Base-by-base conservation (phyloP, 1,140 invertebrate species). In the Mya arenaria region DNA sequence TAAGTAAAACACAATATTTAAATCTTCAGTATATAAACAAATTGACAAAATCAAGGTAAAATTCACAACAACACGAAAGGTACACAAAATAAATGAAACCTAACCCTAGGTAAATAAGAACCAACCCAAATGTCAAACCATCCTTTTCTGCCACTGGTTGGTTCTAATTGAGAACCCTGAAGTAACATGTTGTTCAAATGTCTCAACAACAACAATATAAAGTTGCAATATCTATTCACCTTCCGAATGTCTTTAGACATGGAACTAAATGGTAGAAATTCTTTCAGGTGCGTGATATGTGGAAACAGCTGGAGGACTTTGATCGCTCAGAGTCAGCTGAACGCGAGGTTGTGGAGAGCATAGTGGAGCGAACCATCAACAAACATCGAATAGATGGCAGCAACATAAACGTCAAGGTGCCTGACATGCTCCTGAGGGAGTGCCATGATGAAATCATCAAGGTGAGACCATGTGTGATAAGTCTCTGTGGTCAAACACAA, bases 371-470 rank as follows among this genome's bases (percentile, higher is more conserved):
- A 39, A 85, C 83, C 13, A 48, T 87, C 28, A 83, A 86, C 28
- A 87, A 86, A 36, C 84, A 85, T 60, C 75, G 66, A 48, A 74
- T 91, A 39, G 87, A 89, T 84, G 88, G 86, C 17, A 75, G 75
- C 36, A 79, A 86, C 13, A 84, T 91, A 28, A 87, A 85, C 65
- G 82, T 91, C 52, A 88, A 88, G 63, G 85, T 91, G 6, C 90
- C 90, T 6, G 89, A 90, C 62, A 77, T 91, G 17, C 60, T 91
- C 28, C 82, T 91, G 13, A 84, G 86, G 78, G 88, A 91, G 41
- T 90, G 89, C 88, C 85, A 89, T 60, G 62, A 86, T 39, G 90
- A 91, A 82, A 89, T 91, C 6, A 83, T 84, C 34, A 79, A 77
- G 85, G 90, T 91, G 71, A 78, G 86, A 74, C 0, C 23, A 71